A percentile compares a stretch with the other conserved stretches of the same genome.
These are phyloP conservation scores for Smutsia temminckii DNA, from an alignment of 2,797 vertebrate species.

Conservation along the genomic window DNA sequence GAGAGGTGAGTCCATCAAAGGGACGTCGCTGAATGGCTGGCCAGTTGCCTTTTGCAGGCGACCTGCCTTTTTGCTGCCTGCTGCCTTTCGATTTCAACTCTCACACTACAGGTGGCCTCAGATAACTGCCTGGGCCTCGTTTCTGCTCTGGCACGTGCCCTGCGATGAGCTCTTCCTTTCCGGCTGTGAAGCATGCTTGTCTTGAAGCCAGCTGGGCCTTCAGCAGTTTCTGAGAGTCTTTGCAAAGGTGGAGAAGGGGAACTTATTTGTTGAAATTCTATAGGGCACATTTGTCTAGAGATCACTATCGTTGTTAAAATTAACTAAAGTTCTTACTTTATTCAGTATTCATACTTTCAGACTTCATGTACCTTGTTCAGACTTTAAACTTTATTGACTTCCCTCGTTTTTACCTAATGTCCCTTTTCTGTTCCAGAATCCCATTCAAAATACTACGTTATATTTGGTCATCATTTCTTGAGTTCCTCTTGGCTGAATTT, in stretches of 20 bases:
- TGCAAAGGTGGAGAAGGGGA: neutral
- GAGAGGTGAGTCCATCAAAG: neutral
- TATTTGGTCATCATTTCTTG: neutral
- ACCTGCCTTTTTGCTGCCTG: neutral
- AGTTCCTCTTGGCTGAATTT: slow-evolving; percentile 15
- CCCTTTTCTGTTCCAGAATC: neutral
- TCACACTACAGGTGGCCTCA: neutral
- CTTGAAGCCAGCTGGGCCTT: neutral
- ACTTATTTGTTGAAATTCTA: neutral
- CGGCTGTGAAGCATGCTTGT: neutral
- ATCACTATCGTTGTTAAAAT: neutral
- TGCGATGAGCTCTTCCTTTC: neutral
- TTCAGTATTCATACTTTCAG: neutral
- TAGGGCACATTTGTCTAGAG: neutral
- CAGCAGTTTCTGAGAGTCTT: neutral
- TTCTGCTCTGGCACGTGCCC: neutral
- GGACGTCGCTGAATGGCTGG: neutral
- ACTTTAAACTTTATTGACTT: neutral
- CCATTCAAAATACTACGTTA: neutral
- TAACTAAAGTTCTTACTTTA: neutral
- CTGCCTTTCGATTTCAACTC: neutral
- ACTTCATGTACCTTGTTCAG: too few species aligned
- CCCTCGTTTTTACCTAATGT: neutral
- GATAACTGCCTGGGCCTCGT: neutral
- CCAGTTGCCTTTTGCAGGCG: neutral